Conservation (phyloP, 1,140 invertebrate genomes). For the Subanguina moxae region DNA sequence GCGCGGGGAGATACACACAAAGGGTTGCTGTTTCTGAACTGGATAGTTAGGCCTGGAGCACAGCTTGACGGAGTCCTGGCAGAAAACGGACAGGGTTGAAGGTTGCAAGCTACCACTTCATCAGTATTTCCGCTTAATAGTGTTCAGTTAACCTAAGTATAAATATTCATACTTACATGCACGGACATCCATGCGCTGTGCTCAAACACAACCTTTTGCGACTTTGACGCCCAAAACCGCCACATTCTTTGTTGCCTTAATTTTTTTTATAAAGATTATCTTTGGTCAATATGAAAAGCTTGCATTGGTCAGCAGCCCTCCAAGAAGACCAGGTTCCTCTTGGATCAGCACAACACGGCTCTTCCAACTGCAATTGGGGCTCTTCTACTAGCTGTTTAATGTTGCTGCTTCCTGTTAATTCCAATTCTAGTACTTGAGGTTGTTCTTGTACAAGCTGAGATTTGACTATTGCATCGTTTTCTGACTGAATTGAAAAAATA, state of each 20-base stretch:
- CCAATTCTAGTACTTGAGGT: neutral
- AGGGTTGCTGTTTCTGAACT: neutral
- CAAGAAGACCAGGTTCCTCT: neutral
- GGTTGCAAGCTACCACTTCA: slow-evolving; percentile 2
- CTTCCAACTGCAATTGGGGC: neutral
- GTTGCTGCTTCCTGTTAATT: neutral
- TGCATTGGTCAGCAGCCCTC: neutral
- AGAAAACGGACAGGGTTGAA: neutral
- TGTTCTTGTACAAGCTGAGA: neutral
- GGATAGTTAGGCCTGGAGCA: neutral
- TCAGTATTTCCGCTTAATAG: neutral
- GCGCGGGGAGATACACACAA: neutral
- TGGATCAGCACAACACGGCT: neutral
- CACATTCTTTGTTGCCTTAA: neutral
- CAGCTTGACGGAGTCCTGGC: neutral
- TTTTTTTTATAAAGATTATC: no score
- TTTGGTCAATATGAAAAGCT: neutral
- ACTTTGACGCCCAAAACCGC: neutral
- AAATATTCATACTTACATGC: neutral
- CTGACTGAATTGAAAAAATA: neutral
- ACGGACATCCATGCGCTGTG: neutral
- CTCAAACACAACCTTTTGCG: neutral
- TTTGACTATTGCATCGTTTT: neutral
- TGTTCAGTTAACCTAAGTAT: neutral
- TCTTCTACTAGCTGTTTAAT: neutral